Evolutionary conservation across 2,888 invertebrate genomes (phyloP).

Genomic region (Ephialtes manifestator): DNA sequence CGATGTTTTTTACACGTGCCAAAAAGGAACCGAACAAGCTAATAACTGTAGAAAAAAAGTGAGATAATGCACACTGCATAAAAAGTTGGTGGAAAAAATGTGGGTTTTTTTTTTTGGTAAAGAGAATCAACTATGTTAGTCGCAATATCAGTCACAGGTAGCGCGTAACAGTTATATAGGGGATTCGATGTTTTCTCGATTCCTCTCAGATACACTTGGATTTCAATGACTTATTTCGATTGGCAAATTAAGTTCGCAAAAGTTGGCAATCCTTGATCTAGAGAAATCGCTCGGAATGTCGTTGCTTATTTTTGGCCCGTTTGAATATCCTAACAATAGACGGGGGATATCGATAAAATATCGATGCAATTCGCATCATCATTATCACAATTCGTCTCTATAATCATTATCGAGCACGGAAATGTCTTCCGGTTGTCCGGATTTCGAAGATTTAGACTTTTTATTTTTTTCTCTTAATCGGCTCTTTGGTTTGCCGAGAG

Average conservation of each 20-base stretch:
- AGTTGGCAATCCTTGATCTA: not conserved
- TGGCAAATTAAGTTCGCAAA: not conserved
- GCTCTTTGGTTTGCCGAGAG: conserved; percentile 52
- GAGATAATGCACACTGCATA: no score
- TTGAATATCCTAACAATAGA: not conserved
- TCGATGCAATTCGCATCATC: not conserved
- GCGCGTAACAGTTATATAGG: no score
- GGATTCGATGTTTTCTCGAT: no score
- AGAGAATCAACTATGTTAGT: no score
- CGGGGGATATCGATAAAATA: not conserved
- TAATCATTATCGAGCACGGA: conserved; percentile 41
- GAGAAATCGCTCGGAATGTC: not conserved
- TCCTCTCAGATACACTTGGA: not conserved
- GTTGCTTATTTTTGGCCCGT: not conserved
- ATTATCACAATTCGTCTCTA: conserved; percentile 81
- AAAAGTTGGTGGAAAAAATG: no score
- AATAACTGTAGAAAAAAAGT: no score
- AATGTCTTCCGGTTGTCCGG: not conserved
- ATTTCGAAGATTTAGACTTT: conserved; percentile 6
- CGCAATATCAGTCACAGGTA: no score
- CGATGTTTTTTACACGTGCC: no score
- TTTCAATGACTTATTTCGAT: not conserved
- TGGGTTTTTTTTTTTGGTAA: no score
- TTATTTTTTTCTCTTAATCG: conserved; percentile 19
- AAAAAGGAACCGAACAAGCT: no score